Conservation (phyloP, 2,888 invertebrate genomes). For the Silvanus unidentatus region DNA sequence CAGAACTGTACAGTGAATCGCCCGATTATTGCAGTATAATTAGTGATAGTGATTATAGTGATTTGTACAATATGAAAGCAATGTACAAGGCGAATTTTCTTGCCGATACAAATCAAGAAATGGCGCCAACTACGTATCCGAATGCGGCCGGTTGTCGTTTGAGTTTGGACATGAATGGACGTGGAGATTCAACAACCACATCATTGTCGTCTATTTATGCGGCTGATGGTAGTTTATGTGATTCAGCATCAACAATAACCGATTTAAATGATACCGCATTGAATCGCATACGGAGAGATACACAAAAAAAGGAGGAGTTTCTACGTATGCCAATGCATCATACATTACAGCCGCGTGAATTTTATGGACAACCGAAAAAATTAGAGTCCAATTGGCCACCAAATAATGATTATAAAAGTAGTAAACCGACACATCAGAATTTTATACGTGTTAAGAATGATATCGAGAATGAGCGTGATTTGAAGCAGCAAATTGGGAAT, state of each 20-base stretch:
- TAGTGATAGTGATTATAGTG: constrained; percentile 15
- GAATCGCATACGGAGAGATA: constrained; percentile 73
- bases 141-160: constrained; percentile 44
- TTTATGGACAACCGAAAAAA: constrained; percentile 74
- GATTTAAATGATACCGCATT: constrained; percentile 61
- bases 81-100: constrained; percentile 27
- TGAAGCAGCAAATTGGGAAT: constrained; percentile 20
- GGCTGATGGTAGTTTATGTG: constrained; percentile 61
- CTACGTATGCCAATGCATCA: constrained; percentile 59
- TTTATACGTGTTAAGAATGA: constrained; percentile 48
- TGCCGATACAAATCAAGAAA: constrained; percentile 11
- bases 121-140: constrained; percentile 26
- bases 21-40: constrained; percentile 16
- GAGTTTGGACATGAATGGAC: constrained; percentile 51
- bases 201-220: constrained; percentile 52
- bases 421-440: constrained; percentile 46
- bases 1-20: constrained; percentile 15
- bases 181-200: constrained; percentile 54
- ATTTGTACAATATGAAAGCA: constrained; percentile 25
- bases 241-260: constrained; percentile 62
- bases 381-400: constrained; percentile 68
- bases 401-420: constrained; percentile 21
- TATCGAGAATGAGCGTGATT: constrained; percentile 44
- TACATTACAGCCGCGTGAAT: constrained; percentile 52
- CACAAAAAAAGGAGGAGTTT: constrained; percentile 87